Base-by-base conservation (phyloP, 2,888 invertebrate genomes). In the Tenthredo distinguenda region DNA sequence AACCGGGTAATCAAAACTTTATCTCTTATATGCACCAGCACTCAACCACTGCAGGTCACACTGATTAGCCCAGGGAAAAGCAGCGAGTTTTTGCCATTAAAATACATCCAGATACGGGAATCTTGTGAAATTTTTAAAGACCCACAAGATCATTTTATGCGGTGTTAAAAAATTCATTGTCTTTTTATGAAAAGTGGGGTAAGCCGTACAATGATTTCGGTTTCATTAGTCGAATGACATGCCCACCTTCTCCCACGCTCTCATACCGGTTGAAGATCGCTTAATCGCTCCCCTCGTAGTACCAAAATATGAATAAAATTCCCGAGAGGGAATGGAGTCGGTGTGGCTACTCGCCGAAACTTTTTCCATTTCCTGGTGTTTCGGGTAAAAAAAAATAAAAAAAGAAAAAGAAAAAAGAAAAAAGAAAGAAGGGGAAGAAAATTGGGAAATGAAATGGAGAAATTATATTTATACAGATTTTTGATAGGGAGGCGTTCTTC, bases 1-100 rank as follows among this genome's bases (percentile, higher is more conserved):
- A 31, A 77, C 31, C 40, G n/a, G 58, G 62, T 79, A 21, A 77
- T 77, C 26, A 55, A 79, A 79, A 58, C 7, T 58, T 79, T 37
- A 58, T 26, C 50, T 50, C 4, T 40, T 74, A 43, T 74, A 43
- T 43, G 43, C 40, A 74, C 21, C 72, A 43, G 72, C 72, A 26
- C n/a, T n/a, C 18, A n/a, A 12, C 21, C 12, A n/a, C 43, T n/a
- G 10, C 72, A 74, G 72, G 26, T 68, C 7, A 7, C 18, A 34
- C 31, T 68, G 68, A 68, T 68, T 21, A 74, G 18, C 72, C 21
- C n/a, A 74, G 40, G n/a, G 1, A 21, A 0, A 0, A 43, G 37
- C 72, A 71, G 34, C 72, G 10, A 26, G 62, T 62, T 62, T 12
- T 12, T 21, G 10, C 2, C 26, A 10, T 62, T 26, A 10, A 62